Percentiles rank a stretch among this genome's conserved stretches.
Evolutionary conservation across 2,113 vertebrate genomes (phyloP).

Genomic region (Sakesphorus luctuosus): DNA sequence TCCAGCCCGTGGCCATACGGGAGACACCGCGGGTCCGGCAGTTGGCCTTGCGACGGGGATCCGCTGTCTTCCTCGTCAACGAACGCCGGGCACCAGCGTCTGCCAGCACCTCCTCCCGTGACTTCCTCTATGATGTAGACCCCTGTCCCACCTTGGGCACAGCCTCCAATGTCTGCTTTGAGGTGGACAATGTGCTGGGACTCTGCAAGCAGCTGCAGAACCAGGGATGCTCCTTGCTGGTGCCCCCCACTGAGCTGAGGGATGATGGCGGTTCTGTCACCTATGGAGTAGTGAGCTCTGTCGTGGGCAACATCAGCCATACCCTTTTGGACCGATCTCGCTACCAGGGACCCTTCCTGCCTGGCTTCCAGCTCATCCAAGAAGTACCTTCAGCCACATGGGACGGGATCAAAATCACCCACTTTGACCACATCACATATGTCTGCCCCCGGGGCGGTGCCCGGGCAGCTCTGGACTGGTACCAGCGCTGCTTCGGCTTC

Average conservation of each 20-base stretch:
- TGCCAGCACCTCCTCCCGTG: fast-evolving
- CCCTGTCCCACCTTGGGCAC: constrained; percentile 77
- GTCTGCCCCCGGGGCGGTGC: constrained; percentile 78
- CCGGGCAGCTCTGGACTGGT: constrained; percentile 82
- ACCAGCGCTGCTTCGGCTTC: constrained; percentile 85
- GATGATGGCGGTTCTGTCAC: constrained; percentile 78
- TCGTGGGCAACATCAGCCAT: constrained; percentile 87
- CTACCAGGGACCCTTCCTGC: constrained; percentile 84
- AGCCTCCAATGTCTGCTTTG: constrained; percentile 90
- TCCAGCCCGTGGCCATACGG: constrained; percentile 81
- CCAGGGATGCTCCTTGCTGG: constrained; percentile 79
- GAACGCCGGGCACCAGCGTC: constrained; percentile 42
- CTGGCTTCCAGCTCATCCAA: constrained; percentile 78
- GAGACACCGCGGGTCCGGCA: constrained; percentile 75
- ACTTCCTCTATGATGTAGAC: constrained; percentile 79
- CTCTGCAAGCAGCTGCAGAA: constrained; percentile 72
- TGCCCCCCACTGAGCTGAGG: constrained; percentile 79
- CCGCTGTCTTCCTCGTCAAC: constrained; percentile 85
- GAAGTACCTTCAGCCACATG: not conserved
- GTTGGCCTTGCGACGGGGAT: constrained; percentile 81
- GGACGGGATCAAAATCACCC: constrained; percentile 72
- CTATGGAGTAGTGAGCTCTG: constrained; percentile 82
- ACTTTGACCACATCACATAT: constrained; percentile 91
- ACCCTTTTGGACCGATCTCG: constrained; percentile 84
- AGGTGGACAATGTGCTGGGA: constrained; percentile 81